Conservation (phyloP, 2,113 vertebrate genomes). For the Mystacornis crossleyi region DNA sequence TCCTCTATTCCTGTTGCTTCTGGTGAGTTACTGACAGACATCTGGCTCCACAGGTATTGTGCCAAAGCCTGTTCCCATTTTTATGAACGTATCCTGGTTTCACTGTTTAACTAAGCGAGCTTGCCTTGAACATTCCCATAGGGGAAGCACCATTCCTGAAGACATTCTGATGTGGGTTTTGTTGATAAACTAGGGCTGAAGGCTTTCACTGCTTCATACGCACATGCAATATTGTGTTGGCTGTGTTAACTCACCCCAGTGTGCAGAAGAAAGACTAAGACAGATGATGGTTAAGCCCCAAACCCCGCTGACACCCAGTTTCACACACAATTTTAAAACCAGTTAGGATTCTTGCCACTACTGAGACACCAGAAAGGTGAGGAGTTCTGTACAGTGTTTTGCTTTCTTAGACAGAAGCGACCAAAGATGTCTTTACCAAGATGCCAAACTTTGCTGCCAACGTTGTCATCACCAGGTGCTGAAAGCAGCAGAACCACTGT, state of each 20-base stretch:
- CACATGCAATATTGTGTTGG: neutral
- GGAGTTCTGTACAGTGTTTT: neutral
- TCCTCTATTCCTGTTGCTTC: neutral
- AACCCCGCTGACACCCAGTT: neutral
- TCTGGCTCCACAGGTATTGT: neutral
- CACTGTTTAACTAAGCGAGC: neutral
- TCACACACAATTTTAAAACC: neutral
- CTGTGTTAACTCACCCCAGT: neutral
- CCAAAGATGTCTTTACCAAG: neutral
- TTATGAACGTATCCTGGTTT: neutral
- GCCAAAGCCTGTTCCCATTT: neutral
- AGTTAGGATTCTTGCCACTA: neutral
- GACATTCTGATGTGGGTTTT: neutral
- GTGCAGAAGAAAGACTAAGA: neutral
- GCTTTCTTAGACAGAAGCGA: neutral
- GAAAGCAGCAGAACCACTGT: neutral
- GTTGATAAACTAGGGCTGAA: neutral
- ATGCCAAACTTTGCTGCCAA: neutral
- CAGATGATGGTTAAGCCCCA: neutral
- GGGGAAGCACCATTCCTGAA: neutral
- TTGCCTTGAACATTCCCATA: neutral
- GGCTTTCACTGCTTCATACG: neutral
- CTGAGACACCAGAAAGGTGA: neutral
- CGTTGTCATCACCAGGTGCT: neutral
- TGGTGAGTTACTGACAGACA: neutral